These are phyloP conservation scores for Pseudococcus longispinus DNA, from an alignment of 2,888 invertebrate genomes.

Conservation along the genomic window DNA sequence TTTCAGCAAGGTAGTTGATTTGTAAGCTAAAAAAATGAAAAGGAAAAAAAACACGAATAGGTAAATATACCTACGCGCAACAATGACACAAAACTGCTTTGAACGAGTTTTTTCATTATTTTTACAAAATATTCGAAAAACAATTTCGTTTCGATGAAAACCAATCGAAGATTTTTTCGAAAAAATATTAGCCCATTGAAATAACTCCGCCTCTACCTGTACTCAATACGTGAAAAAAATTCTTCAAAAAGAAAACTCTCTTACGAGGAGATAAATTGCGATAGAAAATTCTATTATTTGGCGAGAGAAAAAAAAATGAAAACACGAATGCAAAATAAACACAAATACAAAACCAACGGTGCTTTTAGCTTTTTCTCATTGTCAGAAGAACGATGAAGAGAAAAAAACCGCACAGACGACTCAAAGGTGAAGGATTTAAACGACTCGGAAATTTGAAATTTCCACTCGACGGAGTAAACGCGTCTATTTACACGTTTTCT, in stretches of 20 bases:
- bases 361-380: background rate
- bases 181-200: background rate
- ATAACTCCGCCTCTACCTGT: background rate
- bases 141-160: background rate
- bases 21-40: background rate
- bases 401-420: background rate
- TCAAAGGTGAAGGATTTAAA: conserved; percentile 24
- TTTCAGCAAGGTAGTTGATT: background rate
- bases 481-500: conserved; percentile 14
- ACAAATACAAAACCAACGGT: background rate
- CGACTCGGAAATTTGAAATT: conserved; percentile 31
- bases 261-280: conserved; percentile 1
- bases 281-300: background rate
- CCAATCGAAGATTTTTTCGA: background rate
- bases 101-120: background rate
- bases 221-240: background rate
- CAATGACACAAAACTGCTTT: background rate
- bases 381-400: background rate
- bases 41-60: background rate
- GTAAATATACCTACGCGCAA: too few relatives aligned
- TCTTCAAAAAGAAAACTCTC: background rate
- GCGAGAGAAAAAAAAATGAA: background rate
- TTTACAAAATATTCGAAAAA: background rate
- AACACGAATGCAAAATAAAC: background rate
- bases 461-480: conserved; percentile 13